Evolutionary conservation across 35 echinoderm and acorn worm genomes (phyloP).

Genomic region (Nesometra sesokonis): DNA sequence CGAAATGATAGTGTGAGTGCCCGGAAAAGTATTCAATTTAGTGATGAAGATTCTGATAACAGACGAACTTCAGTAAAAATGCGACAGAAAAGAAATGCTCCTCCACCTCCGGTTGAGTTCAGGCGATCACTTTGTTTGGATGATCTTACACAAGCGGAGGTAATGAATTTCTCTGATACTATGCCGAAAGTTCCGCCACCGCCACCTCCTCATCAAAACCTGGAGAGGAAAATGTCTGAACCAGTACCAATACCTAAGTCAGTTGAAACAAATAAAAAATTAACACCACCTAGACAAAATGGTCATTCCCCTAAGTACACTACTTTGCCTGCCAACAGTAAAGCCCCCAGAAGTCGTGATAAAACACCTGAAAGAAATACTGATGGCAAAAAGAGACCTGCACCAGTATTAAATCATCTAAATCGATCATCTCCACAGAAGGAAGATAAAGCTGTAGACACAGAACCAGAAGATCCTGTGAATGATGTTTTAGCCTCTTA

Average conservation of each 20-base stretch:
- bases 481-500: not conserved
- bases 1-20: not conserved
- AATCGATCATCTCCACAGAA: not conserved
- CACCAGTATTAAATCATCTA: not conserved
- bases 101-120: not conserved
- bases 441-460: not conserved
- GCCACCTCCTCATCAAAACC: not conserved
- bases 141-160: not conserved
- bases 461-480: not conserved
- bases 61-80: not conserved
- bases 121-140: not conserved
- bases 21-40: not conserved
- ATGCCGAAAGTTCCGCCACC: conserved; percentile 8
- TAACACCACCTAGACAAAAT: not conserved
- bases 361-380: not conserved
- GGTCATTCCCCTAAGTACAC: not conserved
- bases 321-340: not conserved
- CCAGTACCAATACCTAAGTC: not conserved
- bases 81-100: not conserved
- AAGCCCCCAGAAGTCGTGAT: not conserved
- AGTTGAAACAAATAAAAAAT: not conserved
- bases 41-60: not conserved
- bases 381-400: not conserved
- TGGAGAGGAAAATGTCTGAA: not conserved
- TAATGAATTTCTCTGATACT: not conserved